These are phyloP conservation scores for Holacanthus passer DNA, from an alignment of 2,113 vertebrate species.

Conservation along the genomic window DNA sequence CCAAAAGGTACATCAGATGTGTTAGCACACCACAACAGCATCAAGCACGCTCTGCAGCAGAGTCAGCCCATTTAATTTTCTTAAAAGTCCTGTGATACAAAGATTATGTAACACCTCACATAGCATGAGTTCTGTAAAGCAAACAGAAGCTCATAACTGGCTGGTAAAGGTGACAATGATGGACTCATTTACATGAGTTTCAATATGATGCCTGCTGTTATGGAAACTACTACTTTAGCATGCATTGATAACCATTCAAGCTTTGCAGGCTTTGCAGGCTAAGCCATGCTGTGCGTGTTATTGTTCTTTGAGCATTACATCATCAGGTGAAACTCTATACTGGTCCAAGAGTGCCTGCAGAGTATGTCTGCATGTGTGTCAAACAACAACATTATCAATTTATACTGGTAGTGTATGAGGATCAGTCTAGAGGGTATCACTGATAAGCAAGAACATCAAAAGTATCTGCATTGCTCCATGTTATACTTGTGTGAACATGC, in stretches of 20 bases:
- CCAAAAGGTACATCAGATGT: neutral
- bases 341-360: neutral
- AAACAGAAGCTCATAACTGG: neutral
- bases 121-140: neutral
- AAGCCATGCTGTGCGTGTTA: conserved; percentile 11
- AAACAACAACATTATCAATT: conserved; percentile 44
- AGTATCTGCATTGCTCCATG: neutral
- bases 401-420: neutral
- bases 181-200: conserved; percentile 15
- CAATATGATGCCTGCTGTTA: neutral
- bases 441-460: neutral
- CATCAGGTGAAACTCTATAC: conserved; percentile 39
- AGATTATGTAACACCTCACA: neutral
- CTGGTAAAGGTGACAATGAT: neutral
- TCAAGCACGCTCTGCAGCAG: neutral
- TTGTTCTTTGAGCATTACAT: conserved; percentile 14
- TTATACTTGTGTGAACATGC: neutral
- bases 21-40: neutral
- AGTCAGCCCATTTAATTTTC: neutral
- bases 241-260: neutral
- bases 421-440: neutral
- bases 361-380: neutral
- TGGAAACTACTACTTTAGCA: neutral
- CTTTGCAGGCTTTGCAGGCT: neutral
- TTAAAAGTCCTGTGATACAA: neutral